Evolutionary conservation across 2,888 invertebrate species (phyloP), one percentile per base, ranked within the genome.

Genomic region (Acleris sparsana): DNA sequence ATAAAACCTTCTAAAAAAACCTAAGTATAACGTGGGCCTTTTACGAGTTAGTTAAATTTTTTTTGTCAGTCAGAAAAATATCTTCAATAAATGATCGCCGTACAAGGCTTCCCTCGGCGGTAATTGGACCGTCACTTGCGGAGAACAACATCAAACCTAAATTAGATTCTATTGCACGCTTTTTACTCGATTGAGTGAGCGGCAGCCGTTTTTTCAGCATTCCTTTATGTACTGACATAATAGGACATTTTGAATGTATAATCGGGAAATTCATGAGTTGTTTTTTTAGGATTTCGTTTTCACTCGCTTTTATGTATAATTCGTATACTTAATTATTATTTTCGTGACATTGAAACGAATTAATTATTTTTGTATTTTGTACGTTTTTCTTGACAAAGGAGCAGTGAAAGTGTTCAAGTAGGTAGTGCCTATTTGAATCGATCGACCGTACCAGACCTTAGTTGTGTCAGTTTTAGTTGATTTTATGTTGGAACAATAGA

Each of bases 111-210:
- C 13, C 11, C 7, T 11, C 17, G 48, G 13, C 18, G 17, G 9
- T 55, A 56, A 49, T 49, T 43, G 29, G 17, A 11, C 53, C 29
- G 53, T 33, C 22, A 49, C 7, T 62, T 20, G 33, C 20, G 46
- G 46, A 62, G 20, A 48, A 48, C 62, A 46, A 53, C 48, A 46
- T 17, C 46, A 29, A 6, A 20, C 52, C 43, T 52, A 22, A 61
- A 53, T 60, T 52, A 61, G 48, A 62, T 55, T 49, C 55, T 17
- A 49, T 46, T 22, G 18, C 62, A 56, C 39, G 49, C 33, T 33
- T 39, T 25, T 62, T 33, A 39, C 48, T 60, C 52, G 22, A 55
- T 9, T 22, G 43, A 25, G 18, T 22, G 43, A 25, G 18, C 39
- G 49, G 25, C 39, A 49, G 49, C 33, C 20, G 22, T 9, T 22